Evolutionary conservation across 2,888 invertebrate genomes (phyloP).

Genomic region (Diloba caeruleocephala): DNA sequence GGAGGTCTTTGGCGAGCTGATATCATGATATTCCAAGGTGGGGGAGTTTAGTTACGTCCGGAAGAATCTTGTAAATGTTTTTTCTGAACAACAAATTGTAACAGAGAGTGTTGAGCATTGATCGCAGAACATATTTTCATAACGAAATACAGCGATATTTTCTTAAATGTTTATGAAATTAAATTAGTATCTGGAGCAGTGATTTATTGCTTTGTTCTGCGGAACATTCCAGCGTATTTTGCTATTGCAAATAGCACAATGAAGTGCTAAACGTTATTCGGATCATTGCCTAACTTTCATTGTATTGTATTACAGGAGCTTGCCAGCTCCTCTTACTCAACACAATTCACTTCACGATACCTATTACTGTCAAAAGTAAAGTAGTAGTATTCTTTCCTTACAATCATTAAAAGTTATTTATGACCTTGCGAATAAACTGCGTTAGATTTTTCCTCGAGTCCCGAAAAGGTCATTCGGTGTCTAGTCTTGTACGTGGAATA

Average conservation of each 20-base stretch:
- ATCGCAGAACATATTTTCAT: conserved; percentile 1
- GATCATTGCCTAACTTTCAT: conserved; percentile 3
- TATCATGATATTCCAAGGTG: conserved; percentile 11
- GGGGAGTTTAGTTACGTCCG: conserved; percentile 19
- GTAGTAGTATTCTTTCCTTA: conserved; percentile 41
- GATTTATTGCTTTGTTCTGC: conserved; percentile 7
- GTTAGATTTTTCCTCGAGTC: conserved; percentile 44
- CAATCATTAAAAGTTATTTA: conserved; percentile 41
- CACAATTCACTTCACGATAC: conserved; percentile 26
- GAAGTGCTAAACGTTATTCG: conserved; percentile 16
- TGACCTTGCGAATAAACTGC: conserved; percentile 35
- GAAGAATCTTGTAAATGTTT: neutral
- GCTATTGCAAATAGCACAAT: conserved; percentile 28
- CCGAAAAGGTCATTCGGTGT: conserved; percentile 58
- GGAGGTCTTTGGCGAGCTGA: conserved; percentile 29
- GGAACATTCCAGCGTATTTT: conserved; percentile 9
- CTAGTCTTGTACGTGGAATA: conserved; percentile 55
- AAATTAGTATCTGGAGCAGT: too few relatives aligned
- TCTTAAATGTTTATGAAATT: conserved; percentile 10
- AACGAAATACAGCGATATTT: neutral
- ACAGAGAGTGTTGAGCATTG: conserved; percentile 7
- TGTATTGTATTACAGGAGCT: conserved; percentile 1
- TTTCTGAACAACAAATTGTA: neutral
- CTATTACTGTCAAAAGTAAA: conserved; percentile 1
- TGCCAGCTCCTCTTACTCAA: neutral